Base-by-base conservation (phyloP, 53 echinoderm and acorn worm genomes). In the Actinopyga echinites region DNA sequence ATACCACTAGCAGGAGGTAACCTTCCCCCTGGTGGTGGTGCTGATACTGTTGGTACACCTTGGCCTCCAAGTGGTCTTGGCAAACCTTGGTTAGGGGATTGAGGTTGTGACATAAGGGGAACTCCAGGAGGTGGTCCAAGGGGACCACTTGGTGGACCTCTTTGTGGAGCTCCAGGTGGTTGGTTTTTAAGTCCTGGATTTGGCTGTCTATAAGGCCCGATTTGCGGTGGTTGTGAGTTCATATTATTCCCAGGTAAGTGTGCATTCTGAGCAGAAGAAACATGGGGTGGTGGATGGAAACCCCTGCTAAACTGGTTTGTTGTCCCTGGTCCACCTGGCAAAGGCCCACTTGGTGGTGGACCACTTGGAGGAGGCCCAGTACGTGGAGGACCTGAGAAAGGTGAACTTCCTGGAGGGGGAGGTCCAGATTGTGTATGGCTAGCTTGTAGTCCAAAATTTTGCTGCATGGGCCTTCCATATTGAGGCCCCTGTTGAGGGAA, bases 41-140 rank as follows among this genome's bases (percentile, higher is more conserved):
- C 78, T 78, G 55, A 38, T 53, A 74, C 83, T 28, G 82, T 56
- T 56, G 87, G 87, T 63, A 65, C 37, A 53, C 79, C 56, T 52
- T 85, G 79, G 17, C 83, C 84, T 13, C 74, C 78, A 4, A 80
- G 88, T 64, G 88, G 78, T 21, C 77, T 58, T 45, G 87, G 83
- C 34, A 77, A 78, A 49, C 63, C 64, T 56, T 75, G 77, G 49
- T 13, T 6, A 49, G 49, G 17, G 49, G 49, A 17, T 17, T 5
- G 49, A 49, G 49, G 49, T 17, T 49, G 49, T 49, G 49, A 49
- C 49, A 49, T 49, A 15, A 17, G 49, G 17, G 49, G 49, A 21
- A 52, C 77, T 31, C 77, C 57, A 15, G 29, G 31, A 15, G 77
- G 31, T 42, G 42, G 43, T 30, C 57, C 77, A 32, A 56, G 15